Base-by-base conservation (phyloP, 2,888 invertebrate genomes). In the Perdita meconis region DNA sequence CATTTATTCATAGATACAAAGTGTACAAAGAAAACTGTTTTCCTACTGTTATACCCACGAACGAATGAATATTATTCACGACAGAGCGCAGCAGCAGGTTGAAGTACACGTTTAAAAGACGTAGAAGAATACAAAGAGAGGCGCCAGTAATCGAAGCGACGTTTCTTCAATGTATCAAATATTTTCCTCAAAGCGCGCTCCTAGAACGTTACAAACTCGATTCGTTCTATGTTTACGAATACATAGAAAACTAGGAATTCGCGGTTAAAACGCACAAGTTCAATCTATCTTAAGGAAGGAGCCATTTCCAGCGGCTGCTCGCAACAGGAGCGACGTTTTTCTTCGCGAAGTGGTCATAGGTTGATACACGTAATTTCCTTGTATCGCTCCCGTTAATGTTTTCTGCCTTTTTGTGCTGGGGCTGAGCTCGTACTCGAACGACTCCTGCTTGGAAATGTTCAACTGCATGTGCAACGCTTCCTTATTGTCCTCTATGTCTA, bases 401-500 rank as follows among this genome's bases (percentile, higher is more conserved):
- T 92, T 92, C 72, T 91, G 92, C 38, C 89, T 89, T 76, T 92
- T 92, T 3, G 88, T 80, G 67, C 85, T 86, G 0, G 91, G 88
- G 68, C 87, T 88, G 0, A 90, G 72, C 50, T 91, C 89, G 65
- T 91, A 92, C 19, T 89, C 88, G 61, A 87, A 89, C 6, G 73
- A 3, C 13, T 89, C 85, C 51, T 89, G 89, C 42, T 90, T 90
- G 2, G 89, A 83, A n/a, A 91, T 90, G 56, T 90, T 90, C 50
- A 94, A 93, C 89, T 94, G 94, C 90, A 93, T 93, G 88, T 94
- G 95, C 86, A 94, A 93, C 56, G 93, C 94, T 87, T 94, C 94
- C 87, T 92, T 93, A 80, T 94, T 95, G 78, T 96, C 96, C 81
- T 96, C 95, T 80, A 95, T 93, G 72, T 96, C 96, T 61, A 96